Base-by-base conservation (phyloP, 2,888 invertebrate genomes). In the Sabatieria punctata region DNA sequence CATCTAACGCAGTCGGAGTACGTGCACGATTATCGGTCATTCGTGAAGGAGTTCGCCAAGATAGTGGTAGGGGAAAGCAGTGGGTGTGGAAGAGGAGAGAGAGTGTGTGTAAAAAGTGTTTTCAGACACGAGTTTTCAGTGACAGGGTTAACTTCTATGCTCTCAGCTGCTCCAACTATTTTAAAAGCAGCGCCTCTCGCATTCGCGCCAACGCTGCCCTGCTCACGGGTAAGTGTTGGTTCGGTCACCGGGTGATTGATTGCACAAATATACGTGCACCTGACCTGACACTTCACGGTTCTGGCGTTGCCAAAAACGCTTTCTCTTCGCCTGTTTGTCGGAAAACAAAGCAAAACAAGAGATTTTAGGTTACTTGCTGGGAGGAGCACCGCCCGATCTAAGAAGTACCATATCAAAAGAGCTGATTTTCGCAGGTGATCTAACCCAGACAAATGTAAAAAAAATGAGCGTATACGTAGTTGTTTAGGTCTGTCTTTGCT, bases 141-240 rank as follows among this genome's bases (percentile, higher is more conserved):
- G 76, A 77, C 39, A 69, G 74, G 46, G 69, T 76, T 27, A 74
- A 75, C 48, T 70, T 74, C 54, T 74, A 77, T 56, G 67, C 70
- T 33, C 67, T 71, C 60, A 66, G 66, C 11, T 65, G 66, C 54
- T 61, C 68, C 26, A 61, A 67, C 18, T 72, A 71, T 56, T 72
- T 69, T 60, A 71, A 69, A 48, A 67, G 67, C 50, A 47, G 56
- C 27, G 68, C 67, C 60, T 49, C 66, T 23, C 64, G 68, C 49
- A 69, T 72, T 25, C 65, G 68, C 45, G 63, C 65, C 49, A 72
- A 71, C 57, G 69, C 72, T 24, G 72, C 70, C 13, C 58, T 67
- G 46, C 66, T 72, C 54, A 63, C 65, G 43, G 71, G 68, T 65
- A 55, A 55, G 52, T 48, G 25, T 25, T 45, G 42, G 36, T 36